Evolutionary conservation across 2,113 vertebrate genomes (phyloP), one percentile per base, ranked within the genome.

Genomic region (Puffinus mauretanicus): DNA sequence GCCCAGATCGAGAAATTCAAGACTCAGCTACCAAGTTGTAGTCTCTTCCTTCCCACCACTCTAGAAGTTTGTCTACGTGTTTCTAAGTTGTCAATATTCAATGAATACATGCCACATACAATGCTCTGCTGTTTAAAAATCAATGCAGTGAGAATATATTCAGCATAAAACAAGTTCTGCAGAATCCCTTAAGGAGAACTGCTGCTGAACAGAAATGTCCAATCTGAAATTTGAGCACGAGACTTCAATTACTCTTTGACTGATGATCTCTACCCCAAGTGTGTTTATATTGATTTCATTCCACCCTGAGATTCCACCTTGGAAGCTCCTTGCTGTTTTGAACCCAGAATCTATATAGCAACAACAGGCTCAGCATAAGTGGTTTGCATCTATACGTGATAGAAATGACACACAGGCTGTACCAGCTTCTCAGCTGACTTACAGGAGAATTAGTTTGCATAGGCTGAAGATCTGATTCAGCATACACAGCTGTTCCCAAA

Each of bases 401-500:
- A 55, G 38, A 90, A 90, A 46, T 47, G 12, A 44, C 85, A 91
- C 10, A 71, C 7, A 32, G 54, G 19, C 66, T 70, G 44, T 55
- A 82, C 73, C 66, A 88, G 66, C 54, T 70, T 85, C 93, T 85
- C 81, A 91, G 66, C 10, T 96, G 78, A 94, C 75, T 73, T 90
- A 55, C 4, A 70, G 32, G 13, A 87, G 54, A 90, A 55, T 51
- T 54, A 60, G 27, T 87, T 87, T 77, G 67, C 54, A 72, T 21
- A 26, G 77, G 61, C 38, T 76, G 27, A 89, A 88, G 77, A 94
- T 77, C 70, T 91, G 62, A 91, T 91, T 87, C 96, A 90, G 82
- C 93, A 85, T 25, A 87, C 32, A n/a, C 86, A 95, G 86, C 86
- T 92, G 86, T 91, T 96, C 87, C 78, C 78, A 85, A 93, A 85